phyloP scores from a whole-genome alignment of 1,140 invertebrate genomes.

The Drosophila nikananu region DNA sequence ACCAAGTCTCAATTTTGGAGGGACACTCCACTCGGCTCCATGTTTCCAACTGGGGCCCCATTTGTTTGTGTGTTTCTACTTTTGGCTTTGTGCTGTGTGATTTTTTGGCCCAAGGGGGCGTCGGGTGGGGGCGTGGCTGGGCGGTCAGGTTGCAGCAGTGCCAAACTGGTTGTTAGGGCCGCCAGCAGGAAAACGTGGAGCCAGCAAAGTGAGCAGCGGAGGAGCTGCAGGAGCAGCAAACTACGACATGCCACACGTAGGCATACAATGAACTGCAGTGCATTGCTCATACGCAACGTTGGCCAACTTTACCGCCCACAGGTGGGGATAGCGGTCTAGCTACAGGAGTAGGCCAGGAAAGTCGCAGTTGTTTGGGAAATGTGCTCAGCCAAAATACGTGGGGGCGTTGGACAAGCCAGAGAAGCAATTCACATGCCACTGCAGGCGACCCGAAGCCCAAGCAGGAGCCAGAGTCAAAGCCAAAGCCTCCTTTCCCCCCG shows the following conservation, averaged over 20 bases:
- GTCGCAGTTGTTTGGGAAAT: conserved; percentile 43
- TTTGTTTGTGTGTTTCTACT: conserved; percentile 66
- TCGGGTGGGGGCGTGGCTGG: conserved; percentile 28
- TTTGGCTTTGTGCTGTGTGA: conserved; percentile 78
- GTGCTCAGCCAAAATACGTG: conserved; percentile 45
- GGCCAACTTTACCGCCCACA: conserved; percentile 62
- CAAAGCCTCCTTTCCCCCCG: not conserved
- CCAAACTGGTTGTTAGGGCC: conserved; percentile 68
- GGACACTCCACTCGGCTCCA: conserved; percentile 34
- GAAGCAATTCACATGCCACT: conserved; percentile 77
- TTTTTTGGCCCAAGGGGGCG: conserved; percentile 63
- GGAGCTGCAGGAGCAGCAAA: conserved; percentile 21
- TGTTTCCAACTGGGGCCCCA: conserved; percentile 20
- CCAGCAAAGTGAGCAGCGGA: conserved; percentile 60
- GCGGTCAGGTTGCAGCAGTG: conserved; percentile 57
- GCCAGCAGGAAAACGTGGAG: conserved; percentile 51
- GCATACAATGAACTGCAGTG: conserved; percentile 58
- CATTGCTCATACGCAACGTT: conserved; percentile 79
- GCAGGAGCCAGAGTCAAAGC: not conserved
- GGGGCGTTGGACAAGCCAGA: conserved; percentile 56
- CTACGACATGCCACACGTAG: conserved; percentile 41
- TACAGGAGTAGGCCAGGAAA: conserved; percentile 29
- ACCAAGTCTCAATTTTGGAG: conserved; percentile 42
- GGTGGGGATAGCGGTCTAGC: conserved; percentile 29
- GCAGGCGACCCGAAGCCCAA: conserved; percentile 38